A percentile compares a stretch with the other conserved stretches of the same genome.
These are phyloP conservation scores for Chrysolina oricalcia DNA, from an alignment of 2,888 invertebrate genomes.

Conservation along the genomic window DNA sequence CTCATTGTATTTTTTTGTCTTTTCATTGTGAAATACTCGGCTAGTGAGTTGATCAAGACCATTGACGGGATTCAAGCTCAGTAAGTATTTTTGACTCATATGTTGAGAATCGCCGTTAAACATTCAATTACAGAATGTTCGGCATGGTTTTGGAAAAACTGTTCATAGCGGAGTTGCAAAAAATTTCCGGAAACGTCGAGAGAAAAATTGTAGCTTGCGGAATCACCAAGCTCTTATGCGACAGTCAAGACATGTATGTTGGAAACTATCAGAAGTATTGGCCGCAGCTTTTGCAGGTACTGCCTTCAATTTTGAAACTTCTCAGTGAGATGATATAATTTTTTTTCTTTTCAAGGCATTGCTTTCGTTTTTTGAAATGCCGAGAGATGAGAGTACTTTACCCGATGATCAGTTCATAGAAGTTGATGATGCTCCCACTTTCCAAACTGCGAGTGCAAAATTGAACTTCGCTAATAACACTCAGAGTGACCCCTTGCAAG, in stretches of 20 bases:
- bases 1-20: constrained; percentile 93
- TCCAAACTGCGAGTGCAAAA: constrained; percentile 91
- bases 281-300: constrained; percentile 76
- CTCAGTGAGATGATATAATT: not conserved
- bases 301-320: not conserved
- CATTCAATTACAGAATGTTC: constrained; percentile 83
- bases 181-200: constrained; percentile 87
- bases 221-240: constrained; percentile 87
- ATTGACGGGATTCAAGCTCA: constrained; percentile 90
- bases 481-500: constrained; percentile 83
- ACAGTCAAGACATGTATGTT: constrained; percentile 80
- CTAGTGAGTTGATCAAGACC: constrained; percentile 82
- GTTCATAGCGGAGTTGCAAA: constrained; percentile 88
- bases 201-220: constrained; percentile 95
- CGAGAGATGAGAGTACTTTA: constrained; percentile 84
- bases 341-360: constrained; percentile 76
- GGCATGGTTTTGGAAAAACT: constrained; percentile 95
- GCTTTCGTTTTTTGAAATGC: constrained; percentile 91
- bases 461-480: constrained; percentile 87
- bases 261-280: constrained; percentile 80
- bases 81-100: constrained; percentile 72
- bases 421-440: constrained; percentile 89
- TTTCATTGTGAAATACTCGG: constrained; percentile 88
- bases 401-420: constrained; percentile 93
- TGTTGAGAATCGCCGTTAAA: constrained; percentile 23